Conservation (phyloP, 2,888 invertebrate genomes). For the Drosophila recens region DNA sequence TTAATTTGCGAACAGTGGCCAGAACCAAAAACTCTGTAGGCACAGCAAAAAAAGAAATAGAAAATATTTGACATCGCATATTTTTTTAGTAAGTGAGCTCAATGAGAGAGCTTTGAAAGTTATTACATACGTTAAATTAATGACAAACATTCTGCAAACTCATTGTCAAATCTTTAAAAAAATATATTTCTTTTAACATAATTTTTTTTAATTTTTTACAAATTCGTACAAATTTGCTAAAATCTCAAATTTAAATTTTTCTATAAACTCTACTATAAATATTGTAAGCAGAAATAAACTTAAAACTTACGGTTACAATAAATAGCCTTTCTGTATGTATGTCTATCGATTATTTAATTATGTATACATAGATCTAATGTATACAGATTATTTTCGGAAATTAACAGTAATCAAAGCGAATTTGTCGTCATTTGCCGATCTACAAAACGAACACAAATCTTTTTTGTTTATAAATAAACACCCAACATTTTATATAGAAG, state of each 20-base stretch:
- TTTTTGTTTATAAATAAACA: constrained; percentile 66
- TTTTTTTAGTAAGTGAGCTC: too few relatives aligned
- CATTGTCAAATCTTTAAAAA: too few relatives aligned
- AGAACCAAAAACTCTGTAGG: neutral
- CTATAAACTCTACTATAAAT: neutral
- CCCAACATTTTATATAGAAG: constrained; percentile 31
- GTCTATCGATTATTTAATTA: neutral
- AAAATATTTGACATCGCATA: neutral
- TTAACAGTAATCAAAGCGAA: constrained; percentile 51
- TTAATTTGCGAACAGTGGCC: constrained; percentile 49
- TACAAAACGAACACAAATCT: constrained; percentile 20
- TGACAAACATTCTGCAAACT: too few relatives aligned
- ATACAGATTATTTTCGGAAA: constrained; percentile 43
- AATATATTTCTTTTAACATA: too few relatives aligned
- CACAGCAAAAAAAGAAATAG: neutral
- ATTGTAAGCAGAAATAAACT: neutral
- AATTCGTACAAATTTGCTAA: too few relatives aligned
- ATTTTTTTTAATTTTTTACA: too few relatives aligned
- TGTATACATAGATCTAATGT: constrained; percentile 1
- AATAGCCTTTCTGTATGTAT: neutral
- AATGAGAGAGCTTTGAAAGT: neutral
- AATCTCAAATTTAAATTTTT: too few relatives aligned
- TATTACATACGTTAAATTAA: too few relatives aligned
- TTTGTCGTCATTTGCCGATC: constrained; percentile 61
- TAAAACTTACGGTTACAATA: neutral